These are phyloP conservation scores for Kuschelorhynchus macadamiae DNA, from an alignment of 2,888 invertebrate species.

Conservation along the genomic window DNA sequence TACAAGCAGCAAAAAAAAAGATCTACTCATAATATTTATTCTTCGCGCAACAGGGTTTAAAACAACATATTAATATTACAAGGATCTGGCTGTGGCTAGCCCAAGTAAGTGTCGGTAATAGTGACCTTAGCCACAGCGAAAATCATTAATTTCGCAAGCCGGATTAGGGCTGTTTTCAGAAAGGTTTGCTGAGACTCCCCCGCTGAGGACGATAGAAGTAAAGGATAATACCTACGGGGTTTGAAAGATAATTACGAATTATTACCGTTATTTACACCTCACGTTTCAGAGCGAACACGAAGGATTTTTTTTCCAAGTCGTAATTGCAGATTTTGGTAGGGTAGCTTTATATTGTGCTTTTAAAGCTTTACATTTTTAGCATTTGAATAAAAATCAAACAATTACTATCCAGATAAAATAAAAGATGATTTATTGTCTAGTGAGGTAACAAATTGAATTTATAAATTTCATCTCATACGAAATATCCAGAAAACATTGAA, in stretches of 20 bases:
- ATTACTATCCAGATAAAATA: too few relatives aligned
- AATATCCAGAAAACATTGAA: too few relatives aligned
- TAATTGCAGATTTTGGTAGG: too few relatives aligned
- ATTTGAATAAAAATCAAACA: too few relatives aligned
- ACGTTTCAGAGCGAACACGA: constrained; percentile 14
- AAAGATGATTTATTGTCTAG: too few relatives aligned
- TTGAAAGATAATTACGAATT: constrained; percentile 33
- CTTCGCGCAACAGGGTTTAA: constrained; percentile 30
- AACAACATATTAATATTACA: constrained; percentile 37
- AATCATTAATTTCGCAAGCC: constrained; percentile 44
- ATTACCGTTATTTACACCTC: constrained; percentile 33
- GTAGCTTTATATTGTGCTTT: too few relatives aligned
- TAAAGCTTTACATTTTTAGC: too few relatives aligned
- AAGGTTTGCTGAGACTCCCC: constrained; percentile 34
- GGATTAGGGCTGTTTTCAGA: constrained; percentile 40
- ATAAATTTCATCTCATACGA: too few relatives aligned
- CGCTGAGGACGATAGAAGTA: constrained; percentile 29
- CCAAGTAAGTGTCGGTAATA: constrained; percentile 37
- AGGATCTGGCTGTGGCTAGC: constrained; percentile 24
- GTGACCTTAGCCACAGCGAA: constrained; percentile 45
- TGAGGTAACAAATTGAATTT: too few relatives aligned
- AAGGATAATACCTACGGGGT: constrained; percentile 39
- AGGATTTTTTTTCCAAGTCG: too few relatives aligned
- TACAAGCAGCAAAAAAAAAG: too few relatives aligned
- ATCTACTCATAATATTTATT: constrained; percentile 4